Conservation (phyloP, 1,140 invertebrate species). For the Trichonephila inaurata region DNA sequence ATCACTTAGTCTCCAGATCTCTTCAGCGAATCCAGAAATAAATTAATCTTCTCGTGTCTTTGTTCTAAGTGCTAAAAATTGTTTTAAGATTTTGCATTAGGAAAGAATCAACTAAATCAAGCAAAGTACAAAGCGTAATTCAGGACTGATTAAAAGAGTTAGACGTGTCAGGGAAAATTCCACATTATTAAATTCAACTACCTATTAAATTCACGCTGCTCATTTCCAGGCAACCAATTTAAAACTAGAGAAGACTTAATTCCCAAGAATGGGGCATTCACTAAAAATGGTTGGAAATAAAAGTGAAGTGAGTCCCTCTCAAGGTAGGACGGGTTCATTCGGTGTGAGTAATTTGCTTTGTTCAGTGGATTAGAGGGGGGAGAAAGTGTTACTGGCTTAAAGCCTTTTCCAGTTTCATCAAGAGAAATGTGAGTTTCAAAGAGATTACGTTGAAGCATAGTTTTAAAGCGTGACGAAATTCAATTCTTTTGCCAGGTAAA, state of each 20-base stretch:
- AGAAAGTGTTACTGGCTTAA: conserved; percentile 4
- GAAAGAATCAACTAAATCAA: neutral
- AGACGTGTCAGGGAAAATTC: neutral
- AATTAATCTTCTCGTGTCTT: neutral
- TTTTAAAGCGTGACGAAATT: conserved; percentile 23
- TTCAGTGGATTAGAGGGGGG: neutral
- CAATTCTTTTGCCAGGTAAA: neutral
- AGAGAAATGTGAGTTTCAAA: neutral
- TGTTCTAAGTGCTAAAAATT: neutral
- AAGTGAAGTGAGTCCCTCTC: conserved; percentile 9
- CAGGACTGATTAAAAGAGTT: conserved; percentile 1
- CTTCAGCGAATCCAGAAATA: neutral
- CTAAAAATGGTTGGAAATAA: conserved; percentile 15
- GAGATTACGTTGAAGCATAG: neutral
- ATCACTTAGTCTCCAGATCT: neutral
- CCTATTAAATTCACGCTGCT: conserved; percentile 18
- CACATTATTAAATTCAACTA: conserved; percentile 24
- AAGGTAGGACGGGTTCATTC: conserved; percentile 2
- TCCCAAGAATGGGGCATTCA: neutral
- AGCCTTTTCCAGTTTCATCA: conserved; percentile 8
- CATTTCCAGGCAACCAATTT: conserved; percentile 30
- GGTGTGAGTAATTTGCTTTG: conserved; percentile 15
- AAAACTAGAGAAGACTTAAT: conserved; percentile 18
- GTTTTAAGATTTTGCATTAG: neutral
- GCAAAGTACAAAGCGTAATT: neutral